Conservation (phyloP, 2,888 invertebrate species). For the Conops quadrifasciatus region DNA sequence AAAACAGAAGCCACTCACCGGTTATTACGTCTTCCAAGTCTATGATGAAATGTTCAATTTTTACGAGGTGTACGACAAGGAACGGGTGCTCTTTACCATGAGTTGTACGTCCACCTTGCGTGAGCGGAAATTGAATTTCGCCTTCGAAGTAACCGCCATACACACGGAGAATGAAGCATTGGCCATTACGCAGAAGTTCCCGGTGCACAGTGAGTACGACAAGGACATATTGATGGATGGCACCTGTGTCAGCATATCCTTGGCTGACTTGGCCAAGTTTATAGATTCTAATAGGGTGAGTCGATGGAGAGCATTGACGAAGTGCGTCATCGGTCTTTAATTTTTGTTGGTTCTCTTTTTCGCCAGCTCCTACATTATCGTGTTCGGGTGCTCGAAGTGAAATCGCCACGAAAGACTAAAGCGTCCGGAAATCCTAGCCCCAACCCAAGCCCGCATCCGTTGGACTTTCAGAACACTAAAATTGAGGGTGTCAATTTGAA, state of each 20-base stretch:
- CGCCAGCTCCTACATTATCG: constrained; percentile 57
- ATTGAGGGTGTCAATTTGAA: constrained; percentile 59
- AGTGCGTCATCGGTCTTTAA: background rate
- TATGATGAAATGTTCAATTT: constrained; percentile 63
- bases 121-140: constrained; percentile 58
- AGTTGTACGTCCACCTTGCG: constrained; percentile 59
- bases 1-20: constrained; percentile 58
- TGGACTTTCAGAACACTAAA: constrained; percentile 54
- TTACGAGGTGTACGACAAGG: constrained; percentile 62
- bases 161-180: constrained; percentile 60
- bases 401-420: constrained; percentile 53
- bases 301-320: background rate
- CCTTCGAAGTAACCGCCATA: constrained; percentile 61
- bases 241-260: constrained; percentile 58
- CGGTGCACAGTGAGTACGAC: constrained; percentile 63
- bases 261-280: constrained; percentile 59
- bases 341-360: constrained; percentile 10
- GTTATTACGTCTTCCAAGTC: constrained; percentile 62
- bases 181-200: constrained; percentile 61
- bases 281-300: constrained; percentile 57
- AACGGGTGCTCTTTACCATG: constrained; percentile 61
- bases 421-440: constrained; percentile 45
- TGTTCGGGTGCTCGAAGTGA: constrained; percentile 55
- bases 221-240: constrained; percentile 62
- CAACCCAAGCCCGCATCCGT: constrained; percentile 44